Evolutionary conservation across 2,113 vertebrate species (phyloP), one percentile per base, ranked within the genome.

Genomic region (Hypomesus transpacificus): DNA sequence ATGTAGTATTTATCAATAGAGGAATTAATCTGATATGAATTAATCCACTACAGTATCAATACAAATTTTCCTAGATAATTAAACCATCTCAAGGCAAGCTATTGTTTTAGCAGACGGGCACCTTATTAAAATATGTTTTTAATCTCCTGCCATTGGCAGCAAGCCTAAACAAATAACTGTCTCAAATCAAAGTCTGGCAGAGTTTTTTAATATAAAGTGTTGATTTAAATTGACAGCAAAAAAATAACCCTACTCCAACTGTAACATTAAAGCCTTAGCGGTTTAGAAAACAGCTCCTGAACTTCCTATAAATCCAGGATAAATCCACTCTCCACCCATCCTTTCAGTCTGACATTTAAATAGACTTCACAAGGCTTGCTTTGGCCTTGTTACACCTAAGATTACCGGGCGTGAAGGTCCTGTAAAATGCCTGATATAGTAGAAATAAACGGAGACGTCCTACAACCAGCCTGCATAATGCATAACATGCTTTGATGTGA

Each of bases 101-200:
- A 79, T 79, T 79, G 82, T 80, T 83, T 71, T 66, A 28, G 71
- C 9, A 1, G 22, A 72, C 64, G 26, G 65, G 20, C 52, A 1
- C 70, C 80, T 80, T 77, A 84, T 81, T 87, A 79, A 77, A 84
- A 78, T 58, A 61, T 80, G 75, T 78, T 82, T 81, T 68, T 31
- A 65, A 80, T 65, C 2, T 21, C 20, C 26, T 73, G 72, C 53
- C 65, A 71, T 54, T 85, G 80, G 79, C 75, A 72, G 70, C 63
- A 21, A 7, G 69, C 71, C 84, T 59, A 62, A 69, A 80, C 58
- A 80, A 85, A 83, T 80, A 80, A 85, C 80, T 46, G 73, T 1
- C 70, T 3, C 22, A 73, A 79, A 84, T 88, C 86, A 86, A 85
- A 76, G 74, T 74, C 68, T 24, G 57, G 75, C 46, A 46, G 77